Evolutionary conservation across 2,797 vertebrate genomes (phyloP), one percentile per base, ranked within the genome.

Genomic region (Poecilia wingei): DNA sequence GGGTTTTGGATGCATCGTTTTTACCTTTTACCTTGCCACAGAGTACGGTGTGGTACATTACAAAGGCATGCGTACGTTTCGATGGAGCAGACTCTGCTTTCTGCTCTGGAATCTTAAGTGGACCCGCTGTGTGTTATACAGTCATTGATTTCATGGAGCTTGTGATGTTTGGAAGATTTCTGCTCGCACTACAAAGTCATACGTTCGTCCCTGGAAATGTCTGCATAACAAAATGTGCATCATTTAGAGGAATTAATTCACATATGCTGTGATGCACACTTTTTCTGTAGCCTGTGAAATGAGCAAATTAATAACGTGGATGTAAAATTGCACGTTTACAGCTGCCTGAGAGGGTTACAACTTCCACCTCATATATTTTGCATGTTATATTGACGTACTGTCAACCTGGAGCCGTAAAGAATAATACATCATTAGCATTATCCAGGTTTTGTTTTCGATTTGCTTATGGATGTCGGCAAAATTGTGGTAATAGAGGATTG

Each of bases 111-210:
- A 18, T 33, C 45, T 72, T 9, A 72, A 81, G 25, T 41, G 61
- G 28, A 39, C 18, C 61, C 4, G 33, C 16, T 9, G 33, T 36
- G 33, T 39, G 36, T 66, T 22, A 68, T 14, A 46, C 41, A 75
- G 14, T 81, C 55, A 46, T 51, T 77, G 20, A 36, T 33, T 74
- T 75, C 13, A 75, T 74, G 33, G 4, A n/a, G 49, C 66, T 49
- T 47, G 31, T 33, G 28, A 72, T 49, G 18, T 36, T 72, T 49
- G 31, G 28, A 72, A 14, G 46, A 76, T 64, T 59, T 46, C 22
- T 12, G 6, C 66, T 46, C 3, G 49, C 31, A 46, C 47, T 25
- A 51, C 46, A 72, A 49, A n/a, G 33, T 33, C 31, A 33, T 2
- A 36, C 1, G 28, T 72, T 47, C 31, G 51, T 31, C 10, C 33